Evolutionary conservation across 2,888 invertebrate genomes (phyloP).

Genomic region (Tanytarsus gracilentus): DNA sequence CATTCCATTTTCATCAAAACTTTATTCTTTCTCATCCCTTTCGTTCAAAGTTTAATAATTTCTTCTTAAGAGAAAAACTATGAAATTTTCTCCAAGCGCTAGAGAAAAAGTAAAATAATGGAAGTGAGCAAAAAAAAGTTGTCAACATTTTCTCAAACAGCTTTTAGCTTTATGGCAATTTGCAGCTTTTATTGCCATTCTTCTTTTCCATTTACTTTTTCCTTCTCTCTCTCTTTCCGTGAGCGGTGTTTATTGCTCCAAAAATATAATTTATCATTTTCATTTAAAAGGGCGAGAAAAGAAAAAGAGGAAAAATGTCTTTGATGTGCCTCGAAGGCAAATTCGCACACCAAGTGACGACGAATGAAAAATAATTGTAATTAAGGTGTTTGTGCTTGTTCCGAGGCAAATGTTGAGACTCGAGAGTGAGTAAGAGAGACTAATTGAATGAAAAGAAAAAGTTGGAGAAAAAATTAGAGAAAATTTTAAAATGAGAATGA

Average conservation of each 20-base stretch:
- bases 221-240: background rate
- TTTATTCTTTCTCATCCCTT: no score
- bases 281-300: background rate
- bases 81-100: no score
- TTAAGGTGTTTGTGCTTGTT: slow-evolving; percentile 18
- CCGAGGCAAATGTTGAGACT: background rate
- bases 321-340: background rate
- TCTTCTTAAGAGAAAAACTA: no score
- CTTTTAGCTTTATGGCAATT: background rate
- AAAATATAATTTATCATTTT: slow-evolving; percentile 1
- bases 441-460: background rate
- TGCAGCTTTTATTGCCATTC: background rate
- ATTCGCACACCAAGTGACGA: no score
- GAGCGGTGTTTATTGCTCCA: background rate
- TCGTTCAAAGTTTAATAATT: no score
- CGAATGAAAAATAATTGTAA: slow-evolving; percentile 11
- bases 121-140: background rate
- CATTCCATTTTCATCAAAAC: no score
- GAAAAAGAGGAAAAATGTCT: background rate
- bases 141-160: background rate
- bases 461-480: background rate
- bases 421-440: background rate
- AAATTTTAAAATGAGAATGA: no score
- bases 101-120: no score
- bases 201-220: background rate